Evolutionary conservation across 2,113 vertebrate species (phyloP).

Genomic region (Gymnarchus niloticus): DNA sequence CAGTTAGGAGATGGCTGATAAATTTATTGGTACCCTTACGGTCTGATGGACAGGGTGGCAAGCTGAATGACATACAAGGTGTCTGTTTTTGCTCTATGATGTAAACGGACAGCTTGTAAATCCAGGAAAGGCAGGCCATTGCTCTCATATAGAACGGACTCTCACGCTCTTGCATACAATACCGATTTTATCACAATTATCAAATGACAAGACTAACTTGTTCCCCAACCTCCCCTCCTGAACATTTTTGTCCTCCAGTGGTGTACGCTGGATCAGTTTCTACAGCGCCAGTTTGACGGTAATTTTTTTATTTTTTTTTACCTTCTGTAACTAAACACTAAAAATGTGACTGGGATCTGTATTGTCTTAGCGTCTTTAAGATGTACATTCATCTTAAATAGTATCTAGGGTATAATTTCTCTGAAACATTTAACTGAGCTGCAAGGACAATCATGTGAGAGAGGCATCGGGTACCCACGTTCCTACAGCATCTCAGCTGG

Average conservation of each 20-base stretch:
- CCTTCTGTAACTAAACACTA: neutral
- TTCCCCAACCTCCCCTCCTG: neutral
- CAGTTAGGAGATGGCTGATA: neutral
- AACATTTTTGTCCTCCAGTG: neutral
- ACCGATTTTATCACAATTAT: neutral
- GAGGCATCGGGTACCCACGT: neutral
- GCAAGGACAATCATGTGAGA: conserved; percentile 8
- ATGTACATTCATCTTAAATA: neutral
- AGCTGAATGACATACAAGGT: neutral
- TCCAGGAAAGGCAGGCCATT: neutral
- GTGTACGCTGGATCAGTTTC: neutral
- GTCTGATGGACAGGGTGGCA: neutral
- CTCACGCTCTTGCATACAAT: neutral
- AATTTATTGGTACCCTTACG: neutral
- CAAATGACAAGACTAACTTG: neutral
- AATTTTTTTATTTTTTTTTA: neutral
- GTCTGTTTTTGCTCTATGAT: neutral
- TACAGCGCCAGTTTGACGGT: neutral
- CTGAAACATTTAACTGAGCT: neutral
- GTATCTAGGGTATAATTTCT: neutral
- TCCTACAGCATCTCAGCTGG: neutral
- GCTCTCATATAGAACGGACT: neutral
- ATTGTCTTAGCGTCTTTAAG: neutral
- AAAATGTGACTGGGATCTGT: neutral
- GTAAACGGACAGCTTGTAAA: neutral